These are phyloP conservation scores for Pampus argenteus DNA, from an alignment of 2,797 vertebrate genomes.

Conservation along the genomic window DNA sequence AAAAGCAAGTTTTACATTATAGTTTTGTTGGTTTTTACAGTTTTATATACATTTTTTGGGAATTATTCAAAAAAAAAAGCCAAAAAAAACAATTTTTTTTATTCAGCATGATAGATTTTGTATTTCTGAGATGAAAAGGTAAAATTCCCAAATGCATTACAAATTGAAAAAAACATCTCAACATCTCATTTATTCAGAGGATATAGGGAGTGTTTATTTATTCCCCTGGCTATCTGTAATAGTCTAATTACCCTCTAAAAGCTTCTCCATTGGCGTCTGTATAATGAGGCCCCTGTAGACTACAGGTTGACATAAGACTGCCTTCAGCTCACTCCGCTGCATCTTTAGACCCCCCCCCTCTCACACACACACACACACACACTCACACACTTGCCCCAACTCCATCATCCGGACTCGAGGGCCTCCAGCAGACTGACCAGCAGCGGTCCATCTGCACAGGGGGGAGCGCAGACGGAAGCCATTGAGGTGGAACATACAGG, in stretches of 20 bases:
- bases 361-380: background rate
- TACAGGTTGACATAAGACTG: conserved; percentile 76
- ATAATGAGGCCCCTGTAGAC: conserved; percentile 78
- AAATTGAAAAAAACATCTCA: conserved; percentile 52
- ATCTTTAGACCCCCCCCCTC: conserved; percentile 34
- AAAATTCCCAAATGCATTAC: conserved; percentile 21
- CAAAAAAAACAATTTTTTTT: too few relatives aligned
- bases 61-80: background rate
- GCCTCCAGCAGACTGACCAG: conserved; percentile 53
- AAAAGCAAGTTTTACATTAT: background rate
- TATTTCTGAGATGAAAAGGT: background rate
- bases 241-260: conserved; percentile 78
- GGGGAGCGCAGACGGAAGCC: conserved; percentile 76
- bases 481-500: conserved; percentile 82
- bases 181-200: conserved; percentile 69
- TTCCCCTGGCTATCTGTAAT: conserved; percentile 72
- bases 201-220: conserved; percentile 57
- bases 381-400: conserved; percentile 8
- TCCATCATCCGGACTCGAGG: conserved; percentile 47
- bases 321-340: conserved; percentile 57
- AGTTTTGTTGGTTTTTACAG: background rate
- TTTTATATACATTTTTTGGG: background rate
- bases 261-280: conserved; percentile 74
- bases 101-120: background rate
- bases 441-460: conserved; percentile 73